Evolutionary conservation across 2,113 vertebrate genomes (phyloP).

Genomic region (Ahaetulla prasina): DNA sequence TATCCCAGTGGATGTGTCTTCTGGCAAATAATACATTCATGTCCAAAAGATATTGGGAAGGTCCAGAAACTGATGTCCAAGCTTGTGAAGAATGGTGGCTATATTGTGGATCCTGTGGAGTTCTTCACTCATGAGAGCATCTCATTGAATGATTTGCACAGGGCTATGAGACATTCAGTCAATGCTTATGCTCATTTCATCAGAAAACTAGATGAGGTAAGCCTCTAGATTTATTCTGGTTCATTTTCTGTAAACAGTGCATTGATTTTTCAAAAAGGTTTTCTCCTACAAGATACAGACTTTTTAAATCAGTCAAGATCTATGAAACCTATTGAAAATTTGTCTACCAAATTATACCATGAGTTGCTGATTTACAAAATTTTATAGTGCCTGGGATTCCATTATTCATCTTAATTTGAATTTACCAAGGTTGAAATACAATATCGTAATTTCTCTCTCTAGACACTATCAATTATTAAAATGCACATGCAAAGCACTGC

Average conservation of each 20-base stretch:
- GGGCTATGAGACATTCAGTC: neutral
- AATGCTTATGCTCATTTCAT: neutral
- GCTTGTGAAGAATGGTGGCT: too few species aligned
- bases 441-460: neutral
- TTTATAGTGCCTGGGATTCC: neutral
- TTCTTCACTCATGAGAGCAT: too few species aligned
- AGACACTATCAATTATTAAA: neutral
- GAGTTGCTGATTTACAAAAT: neutral
- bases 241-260: neutral
- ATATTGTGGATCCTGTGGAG: too few species aligned
- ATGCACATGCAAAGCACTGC: neutral
- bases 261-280: neutral
- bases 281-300: neutral
- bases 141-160: too few species aligned
- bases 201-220: neutral
- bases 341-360: too few species aligned
- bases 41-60: too few species aligned
- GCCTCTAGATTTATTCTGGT: neutral
- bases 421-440: neutral
- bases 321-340: constrained; percentile 1
- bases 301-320: neutral
- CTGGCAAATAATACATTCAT: too few species aligned
- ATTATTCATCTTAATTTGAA: neutral
- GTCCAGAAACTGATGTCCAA: too few species aligned
- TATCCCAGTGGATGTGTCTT: too few species aligned